A percentile compares a stretch with the other conserved stretches of the same genome.
These are phyloP conservation scores for Sinodicranocentrus sp. DNA, from an alignment of 2,888 invertebrate species.

Conservation along the genomic window DNA sequence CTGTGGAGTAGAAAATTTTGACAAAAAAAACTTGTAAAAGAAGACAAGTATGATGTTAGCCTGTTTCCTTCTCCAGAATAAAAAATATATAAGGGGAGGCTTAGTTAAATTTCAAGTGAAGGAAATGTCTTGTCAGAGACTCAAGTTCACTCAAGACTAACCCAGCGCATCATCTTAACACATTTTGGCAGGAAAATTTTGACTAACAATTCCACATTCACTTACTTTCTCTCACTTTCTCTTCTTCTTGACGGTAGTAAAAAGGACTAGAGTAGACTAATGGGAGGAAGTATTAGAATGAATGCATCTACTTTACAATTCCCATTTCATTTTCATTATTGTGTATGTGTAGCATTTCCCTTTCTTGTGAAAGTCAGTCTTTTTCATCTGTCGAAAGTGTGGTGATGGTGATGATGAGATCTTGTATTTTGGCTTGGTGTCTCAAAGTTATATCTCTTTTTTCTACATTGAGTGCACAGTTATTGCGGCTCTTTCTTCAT, in stretches of 20 bases:
- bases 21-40: neutral
- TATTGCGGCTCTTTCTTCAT: constrained; percentile 35
- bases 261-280: neutral
- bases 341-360: neutral
- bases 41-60: no score
- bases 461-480: neutral
- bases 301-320: constrained; percentile 15
- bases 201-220: constrained; percentile 9
- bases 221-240: no score
- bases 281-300: neutral
- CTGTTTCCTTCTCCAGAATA: neutral
- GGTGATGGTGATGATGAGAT: no score
- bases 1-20: neutral
- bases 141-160: neutral
- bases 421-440: no score
- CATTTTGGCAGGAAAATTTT: constrained; percentile 8
- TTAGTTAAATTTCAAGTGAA: neutral
- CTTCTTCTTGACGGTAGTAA: no score
- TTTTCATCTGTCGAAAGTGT: constrained; percentile 26
- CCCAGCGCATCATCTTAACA: neutral
- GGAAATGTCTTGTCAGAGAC: neutral
- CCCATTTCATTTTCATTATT: constrained; percentile 35
- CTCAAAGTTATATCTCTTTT: no score
- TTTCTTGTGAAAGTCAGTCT: constrained; percentile 9
- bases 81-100: neutral